phyloP scores from a whole-genome alignment of 2,113 vertebrate species.

The Trichechus manatus region DNA sequence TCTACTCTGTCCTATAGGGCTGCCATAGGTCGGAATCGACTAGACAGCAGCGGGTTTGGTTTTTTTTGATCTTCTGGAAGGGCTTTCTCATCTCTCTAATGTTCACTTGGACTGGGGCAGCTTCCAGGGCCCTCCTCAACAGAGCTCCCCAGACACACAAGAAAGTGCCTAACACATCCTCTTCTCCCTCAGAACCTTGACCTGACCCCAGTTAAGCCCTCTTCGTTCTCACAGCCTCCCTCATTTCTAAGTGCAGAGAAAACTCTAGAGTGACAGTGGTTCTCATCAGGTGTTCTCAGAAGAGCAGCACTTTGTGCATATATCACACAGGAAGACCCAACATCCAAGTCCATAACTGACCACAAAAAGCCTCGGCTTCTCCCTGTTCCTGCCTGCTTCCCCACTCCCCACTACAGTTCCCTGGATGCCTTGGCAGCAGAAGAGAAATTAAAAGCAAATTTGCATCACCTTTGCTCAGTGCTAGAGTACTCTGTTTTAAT shows the following conservation, averaged over 20 bases:
- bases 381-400: not conserved
- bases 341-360: not conserved
- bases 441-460: conserved; percentile 81
- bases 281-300: not conserved
- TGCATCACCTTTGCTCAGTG: conserved; percentile 73
- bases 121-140: not conserved
- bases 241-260: not conserved
- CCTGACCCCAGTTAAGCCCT: not conserved
- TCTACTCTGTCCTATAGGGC: too few relatives aligned
- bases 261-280: not conserved
- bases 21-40: too few relatives aligned
- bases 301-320: too few relatives aligned
- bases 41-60: too few relatives aligned
- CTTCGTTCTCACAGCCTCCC: not conserved
- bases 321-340: not conserved
- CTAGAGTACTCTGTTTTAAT: conserved; percentile 46
- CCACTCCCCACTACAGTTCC: not conserved
- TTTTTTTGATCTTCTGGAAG: not conserved
- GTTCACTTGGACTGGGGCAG: not conserved
- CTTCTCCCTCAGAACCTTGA: not conserved
- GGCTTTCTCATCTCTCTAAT: not conserved
- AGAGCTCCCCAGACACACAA: not conserved
- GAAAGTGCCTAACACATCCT: not conserved
- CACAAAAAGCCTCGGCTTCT: not conserved
- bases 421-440: not conserved